These are phyloP conservation scores for Zaprionus africanus DNA, from an alignment of 1,140 invertebrate species.

Conservation along the genomic window DNA sequence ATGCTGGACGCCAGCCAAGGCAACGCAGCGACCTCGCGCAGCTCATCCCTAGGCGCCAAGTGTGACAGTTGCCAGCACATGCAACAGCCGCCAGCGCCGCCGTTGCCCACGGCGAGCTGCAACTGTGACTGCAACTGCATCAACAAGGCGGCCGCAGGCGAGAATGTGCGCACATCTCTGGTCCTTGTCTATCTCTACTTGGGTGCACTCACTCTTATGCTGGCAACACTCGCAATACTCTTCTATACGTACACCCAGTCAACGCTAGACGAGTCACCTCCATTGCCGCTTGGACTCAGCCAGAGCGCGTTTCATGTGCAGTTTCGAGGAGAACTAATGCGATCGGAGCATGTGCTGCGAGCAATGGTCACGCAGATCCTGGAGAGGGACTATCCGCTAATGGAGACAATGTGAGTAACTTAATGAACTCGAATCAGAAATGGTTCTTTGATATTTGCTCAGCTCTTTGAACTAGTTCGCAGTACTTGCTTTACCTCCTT, in stretches of 20 bases:
- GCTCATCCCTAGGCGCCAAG: constrained; percentile 7
- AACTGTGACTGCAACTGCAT: constrained; percentile 43
- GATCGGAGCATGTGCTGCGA: constrained; percentile 58
- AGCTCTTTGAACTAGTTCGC: neutral
- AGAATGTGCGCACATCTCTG: constrained; percentile 44
- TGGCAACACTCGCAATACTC: constrained; percentile 70
- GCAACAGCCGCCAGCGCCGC: neutral
- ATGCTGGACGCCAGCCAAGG: constrained; percentile 25
- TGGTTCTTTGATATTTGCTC: neutral
- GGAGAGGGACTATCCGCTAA: constrained; percentile 35
- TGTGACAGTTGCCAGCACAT: constrained; percentile 42
- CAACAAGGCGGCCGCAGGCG: neutral
- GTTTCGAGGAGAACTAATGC: constrained; percentile 54
- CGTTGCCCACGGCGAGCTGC: constrained; percentile 1
- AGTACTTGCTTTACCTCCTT: neutral
- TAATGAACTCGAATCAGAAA: neutral
- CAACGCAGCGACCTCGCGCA: neutral
- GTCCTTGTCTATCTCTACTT: constrained; percentile 71
- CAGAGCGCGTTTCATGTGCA: constrained; percentile 35
- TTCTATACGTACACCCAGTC: constrained; percentile 69
- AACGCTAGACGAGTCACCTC: constrained; percentile 1
- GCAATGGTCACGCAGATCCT: constrained; percentile 51
- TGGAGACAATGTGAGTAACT: constrained; percentile 24
- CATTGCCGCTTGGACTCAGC: neutral
- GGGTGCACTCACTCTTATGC: constrained; percentile 66